Base-by-base conservation (phyloP, 2,797 vertebrate genomes). In the Rhabdomys pumilio region DNA sequence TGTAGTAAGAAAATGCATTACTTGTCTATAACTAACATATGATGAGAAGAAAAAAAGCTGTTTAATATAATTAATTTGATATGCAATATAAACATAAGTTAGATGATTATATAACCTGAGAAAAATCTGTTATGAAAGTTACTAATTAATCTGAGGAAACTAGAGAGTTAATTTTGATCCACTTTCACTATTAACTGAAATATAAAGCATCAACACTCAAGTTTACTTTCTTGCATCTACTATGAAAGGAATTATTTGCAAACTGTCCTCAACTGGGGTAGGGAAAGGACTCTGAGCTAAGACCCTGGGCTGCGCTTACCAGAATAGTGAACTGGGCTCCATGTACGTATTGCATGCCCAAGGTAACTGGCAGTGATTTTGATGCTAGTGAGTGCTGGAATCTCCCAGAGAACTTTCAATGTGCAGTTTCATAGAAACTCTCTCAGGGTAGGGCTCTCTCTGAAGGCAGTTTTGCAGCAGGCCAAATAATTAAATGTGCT, bases 171-270 rank as follows among this genome's bases (percentile, higher is more conserved):
- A 86, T 9, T 80, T 6, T 63, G 24, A 85, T 50, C 9, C n/a
- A 47, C 2, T 47, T 59, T 63, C 67, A 92, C 11, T 75, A 75
- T 82, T 96, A 59, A 55, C 53, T 77, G 1, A 59, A 55, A 41
- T 4, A 13, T 82, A 82, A 85, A 80, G 55, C 47, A 12, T 72
- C 31, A 72, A 57, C 57, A 44, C 76, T 90, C n/a, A 88, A 57
- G 44, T 82, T 94, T 90, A 72, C 57, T 76, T 93, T 92, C 89
- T 95, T 57, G 96, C 6, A 63, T 57, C 31, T 90, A 34, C 59
- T 47, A 19, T 92, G 53, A 87, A 85, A 91, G 86, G 9, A 90
- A 77, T 87, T 15, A 83, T 50, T 83, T 91, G 77, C 41, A 94
- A 59, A 91, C 67, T 92, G 29, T 53, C 5, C 22, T 47, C 2